Conservation (phyloP, 2,113 vertebrate species). For the Vidua chalybeata region DNA sequence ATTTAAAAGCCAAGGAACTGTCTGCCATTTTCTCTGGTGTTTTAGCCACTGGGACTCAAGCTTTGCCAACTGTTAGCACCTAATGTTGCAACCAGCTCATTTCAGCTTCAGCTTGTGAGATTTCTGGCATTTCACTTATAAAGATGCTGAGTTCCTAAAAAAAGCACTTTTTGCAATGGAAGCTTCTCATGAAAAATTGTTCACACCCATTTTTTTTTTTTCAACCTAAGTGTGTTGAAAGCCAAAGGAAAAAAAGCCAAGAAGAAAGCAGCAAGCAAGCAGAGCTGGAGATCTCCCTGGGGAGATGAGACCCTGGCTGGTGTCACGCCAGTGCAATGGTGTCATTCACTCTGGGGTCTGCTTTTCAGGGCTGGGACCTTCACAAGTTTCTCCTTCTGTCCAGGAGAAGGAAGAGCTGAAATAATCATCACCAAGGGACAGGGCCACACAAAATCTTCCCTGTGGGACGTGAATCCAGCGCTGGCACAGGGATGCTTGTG, state of each 20-base stretch:
- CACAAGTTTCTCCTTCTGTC: background rate
- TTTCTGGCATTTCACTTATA: slow-evolving; percentile 51
- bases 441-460: background rate
- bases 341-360: background rate
- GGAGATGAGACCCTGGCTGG: slow-evolving; percentile 2
- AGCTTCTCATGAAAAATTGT: slow-evolving; percentile 10
- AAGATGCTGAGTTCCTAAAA: slow-evolving; percentile 50
- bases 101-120: slow-evolving; percentile 45
- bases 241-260: background rate
- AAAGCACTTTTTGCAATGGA: slow-evolving; percentile 31
- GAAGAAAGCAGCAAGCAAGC: slow-evolving; percentile 3
- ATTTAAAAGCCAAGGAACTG: slow-evolving; percentile 38
- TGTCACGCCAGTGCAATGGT: background rate
- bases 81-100: slow-evolving; percentile 61
- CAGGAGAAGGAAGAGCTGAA: background rate
- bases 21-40: slow-evolving; percentile 47
- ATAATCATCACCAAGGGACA: background rate
- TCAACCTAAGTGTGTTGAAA: slow-evolving; percentile 29
- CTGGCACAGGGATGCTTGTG: background rate
- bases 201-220: slow-evolving; percentile 43
- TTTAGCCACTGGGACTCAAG: slow-evolving; percentile 28
- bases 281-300: background rate
- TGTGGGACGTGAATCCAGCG: background rate
- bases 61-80: slow-evolving; percentile 59
- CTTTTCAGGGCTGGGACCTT: background rate